Base-by-base conservation (phyloP, 2,888 invertebrate species). In the Trypoxylon attenuatum region DNA sequence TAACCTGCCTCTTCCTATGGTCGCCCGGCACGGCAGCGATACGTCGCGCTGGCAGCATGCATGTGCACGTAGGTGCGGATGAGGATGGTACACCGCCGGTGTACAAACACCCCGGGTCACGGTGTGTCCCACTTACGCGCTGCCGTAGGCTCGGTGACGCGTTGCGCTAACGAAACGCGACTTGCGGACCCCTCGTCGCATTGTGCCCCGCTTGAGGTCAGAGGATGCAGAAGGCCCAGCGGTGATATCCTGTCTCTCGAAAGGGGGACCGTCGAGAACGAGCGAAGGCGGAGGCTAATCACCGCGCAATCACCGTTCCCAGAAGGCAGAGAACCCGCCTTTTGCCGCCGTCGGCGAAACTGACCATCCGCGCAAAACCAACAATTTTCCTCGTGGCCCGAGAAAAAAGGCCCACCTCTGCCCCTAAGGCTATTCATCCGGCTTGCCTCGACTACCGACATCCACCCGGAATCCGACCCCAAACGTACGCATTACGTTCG, bases 241-340 rank as follows among this genome's bases (percentile, higher is more conserved):
- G 33, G 33, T 33, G n/a, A 33, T 33, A 4, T 33, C 33, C 45
- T 23, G 33, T 27, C 15, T 15, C 22, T 16, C 33, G 16, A 15
- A 51, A 15, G 56, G 18, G 29, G 19, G 8, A 23, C 21, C 21
- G 33, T 33, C 55, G 63, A 49, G 62, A 79, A 69, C 75, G 80
- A 71, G 76, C 77, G 79, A 81, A 81, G 82, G 78, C 75, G 80
- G 80, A 81, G 82, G 80, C 80, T 84, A 84, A 84, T 83, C 83
- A 82, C 81, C 81, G 73, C 83, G 80, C 84, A 82, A 84, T 84
- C 83, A 84, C 74, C 79, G 77, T 82, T 83, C 82, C 73, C 73
- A 80, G 82, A 83, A 82, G 79, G 73, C 78, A 67, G 73, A 29
- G 29, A 69, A 75, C 73, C 74, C 66, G 70, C 74, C 77, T 73